Conservation (phyloP, 2,888 invertebrate genomes). For the Drosophila borealis region DNA sequence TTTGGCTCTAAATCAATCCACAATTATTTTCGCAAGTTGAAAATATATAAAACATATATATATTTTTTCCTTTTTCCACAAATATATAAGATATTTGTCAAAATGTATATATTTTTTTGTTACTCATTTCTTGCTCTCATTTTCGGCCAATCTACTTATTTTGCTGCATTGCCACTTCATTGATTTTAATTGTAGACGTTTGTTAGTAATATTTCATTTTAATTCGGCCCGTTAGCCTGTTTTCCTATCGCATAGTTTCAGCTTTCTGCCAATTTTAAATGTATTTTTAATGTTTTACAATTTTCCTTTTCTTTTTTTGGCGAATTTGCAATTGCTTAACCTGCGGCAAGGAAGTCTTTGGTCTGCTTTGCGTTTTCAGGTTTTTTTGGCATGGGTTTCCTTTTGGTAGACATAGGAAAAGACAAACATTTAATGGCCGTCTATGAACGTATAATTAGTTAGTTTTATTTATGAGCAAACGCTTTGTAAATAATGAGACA, state of each 20-base stretch:
- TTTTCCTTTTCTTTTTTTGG: constrained; percentile 9
- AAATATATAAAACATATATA: no score
- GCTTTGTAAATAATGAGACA: constrained; percentile 22
- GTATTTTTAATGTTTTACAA: constrained; percentile 31
- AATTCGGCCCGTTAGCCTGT: constrained; percentile 13
- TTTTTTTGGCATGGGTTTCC: constrained; percentile 1
- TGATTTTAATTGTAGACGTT: constrained; percentile 27
- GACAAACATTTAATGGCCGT: constrained; percentile 22
- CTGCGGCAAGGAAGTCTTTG: constrained; percentile 27
- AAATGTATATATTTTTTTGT: not conserved
- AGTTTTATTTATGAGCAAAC: constrained; percentile 17
- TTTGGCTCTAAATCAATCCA: no score
- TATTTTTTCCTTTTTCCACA: no score
- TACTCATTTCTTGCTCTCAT: not conserved
- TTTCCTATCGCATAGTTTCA: constrained; percentile 21
- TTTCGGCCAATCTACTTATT: not conserved
- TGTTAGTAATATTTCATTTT: constrained; percentile 11
- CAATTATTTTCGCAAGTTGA: no score
- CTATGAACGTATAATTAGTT: constrained; percentile 11
- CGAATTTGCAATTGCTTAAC: constrained; percentile 3
- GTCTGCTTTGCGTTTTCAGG: not conserved
- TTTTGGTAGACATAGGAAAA: constrained; percentile 4
- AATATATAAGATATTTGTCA: not conserved
- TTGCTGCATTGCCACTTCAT: constrained; percentile 18
- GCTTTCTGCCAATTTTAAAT: constrained; percentile 21